Evolutionary conservation across 2,888 invertebrate genomes (phyloP).

Genomic region (Strigamia transsilvanica): DNA sequence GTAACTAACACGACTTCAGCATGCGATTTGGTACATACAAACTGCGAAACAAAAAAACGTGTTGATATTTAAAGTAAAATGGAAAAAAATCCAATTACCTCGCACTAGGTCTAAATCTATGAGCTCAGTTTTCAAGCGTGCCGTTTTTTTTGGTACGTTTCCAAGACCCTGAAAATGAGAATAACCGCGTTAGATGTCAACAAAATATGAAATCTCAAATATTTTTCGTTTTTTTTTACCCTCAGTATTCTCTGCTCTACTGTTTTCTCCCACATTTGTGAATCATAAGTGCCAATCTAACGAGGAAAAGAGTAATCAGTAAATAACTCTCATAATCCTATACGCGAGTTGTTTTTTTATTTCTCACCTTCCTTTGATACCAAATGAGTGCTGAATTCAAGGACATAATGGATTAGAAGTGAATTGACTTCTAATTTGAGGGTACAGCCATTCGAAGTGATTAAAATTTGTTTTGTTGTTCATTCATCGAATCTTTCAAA

Average conservation of each 20-base stretch:
- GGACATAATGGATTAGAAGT: slow-evolving; percentile 50
- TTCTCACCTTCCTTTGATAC: slow-evolving; percentile 78
- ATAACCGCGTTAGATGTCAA: background rate
- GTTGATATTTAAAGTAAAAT: slow-evolving; percentile 5
- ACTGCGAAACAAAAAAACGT: slow-evolving; percentile 23
- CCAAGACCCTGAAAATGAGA: slow-evolving; percentile 74
- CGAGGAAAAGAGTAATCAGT: slow-evolving; percentile 51
- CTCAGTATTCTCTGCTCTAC: slow-evolving; percentile 86
- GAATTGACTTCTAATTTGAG: background rate
- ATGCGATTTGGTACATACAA: background rate
- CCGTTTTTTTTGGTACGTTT: slow-evolving; percentile 79
- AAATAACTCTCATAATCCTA: background rate
- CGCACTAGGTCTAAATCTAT: slow-evolving; percentile 96
- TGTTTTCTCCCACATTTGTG: slow-evolving; percentile 96
- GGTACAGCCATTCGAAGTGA: background rate
- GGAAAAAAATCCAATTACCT: slow-evolving; percentile 69
- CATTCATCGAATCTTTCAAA: too few relatives aligned
- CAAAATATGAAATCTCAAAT: background rate
- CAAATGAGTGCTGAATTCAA: slow-evolving; percentile 63
- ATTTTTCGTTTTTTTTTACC: slow-evolving; percentile 60
- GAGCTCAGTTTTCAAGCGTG: slow-evolving; percentile 85
- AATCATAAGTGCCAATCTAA: slow-evolving; percentile 94
- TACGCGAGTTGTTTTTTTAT: background rate
- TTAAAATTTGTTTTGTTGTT: background rate
- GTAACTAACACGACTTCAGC: slow-evolving; percentile 16